Conservation (phyloP, 2,113 vertebrate genomes). For the Brienomyrus longianalis region DNA sequence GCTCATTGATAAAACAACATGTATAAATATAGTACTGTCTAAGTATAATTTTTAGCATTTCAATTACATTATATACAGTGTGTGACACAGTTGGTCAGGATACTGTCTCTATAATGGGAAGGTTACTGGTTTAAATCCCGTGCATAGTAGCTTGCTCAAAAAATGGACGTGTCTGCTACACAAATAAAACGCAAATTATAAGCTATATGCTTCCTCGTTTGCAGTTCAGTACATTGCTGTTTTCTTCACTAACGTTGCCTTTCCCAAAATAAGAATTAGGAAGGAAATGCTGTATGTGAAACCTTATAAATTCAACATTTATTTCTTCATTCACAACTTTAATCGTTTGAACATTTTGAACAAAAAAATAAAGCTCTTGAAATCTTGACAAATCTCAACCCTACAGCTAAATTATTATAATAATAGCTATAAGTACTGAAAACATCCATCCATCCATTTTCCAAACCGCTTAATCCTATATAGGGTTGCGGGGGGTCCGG, state of each 20-base stretch:
- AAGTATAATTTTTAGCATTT: neutral
- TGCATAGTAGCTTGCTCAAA: neutral
- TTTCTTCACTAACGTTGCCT: neutral
- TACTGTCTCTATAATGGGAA: neutral
- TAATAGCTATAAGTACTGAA: neutral
- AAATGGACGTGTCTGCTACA: neutral
- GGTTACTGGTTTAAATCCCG: neutral
- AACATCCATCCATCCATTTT: no score
- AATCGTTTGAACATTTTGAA: neutral
- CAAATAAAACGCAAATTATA: neutral
- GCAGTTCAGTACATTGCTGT: neutral
- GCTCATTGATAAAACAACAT: neutral
- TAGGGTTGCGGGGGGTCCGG: no score
- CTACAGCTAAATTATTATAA: neutral
- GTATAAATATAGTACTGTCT: neutral
- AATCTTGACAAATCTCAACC: neutral
- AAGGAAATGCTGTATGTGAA: neutral
- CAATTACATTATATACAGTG: neutral
- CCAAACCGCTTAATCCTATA: no score
- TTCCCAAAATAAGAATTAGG: neutral
- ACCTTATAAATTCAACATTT: neutral
- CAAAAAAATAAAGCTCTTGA: neutral
- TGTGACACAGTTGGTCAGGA: neutral
- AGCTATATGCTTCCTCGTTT: neutral
- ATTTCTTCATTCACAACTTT: neutral